These are phyloP conservation scores for Pomatostomus ruficeps DNA, from an alignment of 2,113 vertebrate species.

Conservation along the genomic window DNA sequence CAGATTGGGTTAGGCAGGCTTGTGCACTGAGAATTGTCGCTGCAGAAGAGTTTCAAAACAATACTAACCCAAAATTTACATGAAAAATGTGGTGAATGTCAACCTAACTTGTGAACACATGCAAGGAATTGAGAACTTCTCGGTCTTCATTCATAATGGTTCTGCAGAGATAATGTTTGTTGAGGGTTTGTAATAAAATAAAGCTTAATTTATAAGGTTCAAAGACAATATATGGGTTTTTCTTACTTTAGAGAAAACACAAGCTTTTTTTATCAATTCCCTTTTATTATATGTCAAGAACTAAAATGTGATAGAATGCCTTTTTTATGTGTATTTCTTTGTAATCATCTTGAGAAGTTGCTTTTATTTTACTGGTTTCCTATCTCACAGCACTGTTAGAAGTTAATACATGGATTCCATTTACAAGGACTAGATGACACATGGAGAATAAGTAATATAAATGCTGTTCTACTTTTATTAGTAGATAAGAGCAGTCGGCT, in stretches of 20 bases:
- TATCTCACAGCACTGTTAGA: neutral
- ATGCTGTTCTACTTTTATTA: neutral
- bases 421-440: neutral
- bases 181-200: neutral
- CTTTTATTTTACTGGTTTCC: neutral
- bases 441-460: neutral
- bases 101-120: neutral
- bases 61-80: neutral
- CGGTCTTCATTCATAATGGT: neutral
- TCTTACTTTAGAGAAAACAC: neutral
- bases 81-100: neutral
- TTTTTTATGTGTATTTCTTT: neutral
- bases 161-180: neutral
- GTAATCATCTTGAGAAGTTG: neutral
- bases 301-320: neutral
- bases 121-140: neutral
- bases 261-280: neutral
- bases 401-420: neutral
- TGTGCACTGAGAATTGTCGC: neutral
- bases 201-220: neutral
- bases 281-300: neutral
- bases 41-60: neutral
- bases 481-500: neutral
- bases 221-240: neutral
- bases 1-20: neutral